These are phyloP conservation scores for Leptopilina syphax DNA, from an alignment of 2,888 invertebrate species.

Conservation along the genomic window DNA sequence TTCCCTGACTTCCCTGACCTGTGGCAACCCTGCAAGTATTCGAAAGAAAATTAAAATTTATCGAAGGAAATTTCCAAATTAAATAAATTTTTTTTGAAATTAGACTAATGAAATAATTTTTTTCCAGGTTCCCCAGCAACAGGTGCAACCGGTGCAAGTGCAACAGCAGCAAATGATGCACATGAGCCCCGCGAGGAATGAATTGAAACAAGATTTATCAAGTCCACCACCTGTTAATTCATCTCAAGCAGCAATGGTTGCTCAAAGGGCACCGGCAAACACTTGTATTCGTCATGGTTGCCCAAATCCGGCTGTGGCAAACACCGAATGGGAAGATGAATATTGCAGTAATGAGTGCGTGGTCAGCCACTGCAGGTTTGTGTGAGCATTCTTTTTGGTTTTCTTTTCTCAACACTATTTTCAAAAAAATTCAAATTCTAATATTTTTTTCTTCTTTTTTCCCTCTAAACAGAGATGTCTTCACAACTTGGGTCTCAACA, in stretches of 20 bases:
- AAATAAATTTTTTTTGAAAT: no score
- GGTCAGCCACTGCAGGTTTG: slow-evolving; percentile 94
- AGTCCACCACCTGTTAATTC: slow-evolving; percentile 70
- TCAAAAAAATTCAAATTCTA: no score
- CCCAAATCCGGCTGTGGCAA: slow-evolving; percentile 92
- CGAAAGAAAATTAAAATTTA: no score
- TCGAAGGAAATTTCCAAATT: no score
- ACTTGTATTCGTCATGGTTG: slow-evolving; percentile 93
- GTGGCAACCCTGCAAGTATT: no score
- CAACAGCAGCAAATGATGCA: slow-evolving; percentile 75
- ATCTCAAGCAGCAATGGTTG: slow-evolving; percentile 63
- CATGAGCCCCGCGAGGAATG: slow-evolving; percentile 71
- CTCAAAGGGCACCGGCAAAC: slow-evolving; percentile 68
- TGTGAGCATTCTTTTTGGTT: slow-evolving; percentile 47
- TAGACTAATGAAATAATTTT: neutral
- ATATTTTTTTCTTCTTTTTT: no score
- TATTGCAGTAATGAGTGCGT: slow-evolving; percentile 98
- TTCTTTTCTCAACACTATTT: slow-evolving; percentile 6
- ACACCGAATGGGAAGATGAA: slow-evolving; percentile 97
- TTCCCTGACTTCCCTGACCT: no score
- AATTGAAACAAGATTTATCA: slow-evolving; percentile 65
- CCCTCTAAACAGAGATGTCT: slow-evolving; percentile 86
- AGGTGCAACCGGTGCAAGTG: slow-evolving; percentile 64
- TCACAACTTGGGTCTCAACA: slow-evolving; percentile 92
- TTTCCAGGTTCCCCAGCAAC: slow-evolving; percentile 67